phyloP scores from a whole-genome alignment of 2,797 vertebrate species.

The Lacerta bilineata region DNA sequence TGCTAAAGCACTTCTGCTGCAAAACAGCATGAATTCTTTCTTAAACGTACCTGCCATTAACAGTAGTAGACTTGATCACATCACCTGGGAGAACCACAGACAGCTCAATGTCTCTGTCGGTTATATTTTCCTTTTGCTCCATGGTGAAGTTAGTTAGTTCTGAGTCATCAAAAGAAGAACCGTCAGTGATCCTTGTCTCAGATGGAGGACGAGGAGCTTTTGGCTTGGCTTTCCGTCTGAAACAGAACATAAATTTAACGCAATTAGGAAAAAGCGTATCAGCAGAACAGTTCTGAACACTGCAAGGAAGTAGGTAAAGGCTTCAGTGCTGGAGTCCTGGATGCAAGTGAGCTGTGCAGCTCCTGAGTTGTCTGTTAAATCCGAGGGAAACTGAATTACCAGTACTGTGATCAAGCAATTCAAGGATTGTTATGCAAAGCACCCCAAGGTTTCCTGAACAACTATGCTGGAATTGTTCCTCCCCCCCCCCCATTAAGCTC shows the following conservation, averaged over 20 bases:
- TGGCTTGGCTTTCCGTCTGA: constrained; percentile 91
- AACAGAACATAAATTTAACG: constrained; percentile 58
- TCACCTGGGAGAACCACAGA: constrained; percentile 93
- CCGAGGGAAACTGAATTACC: too few species aligned
- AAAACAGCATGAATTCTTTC: background rate
- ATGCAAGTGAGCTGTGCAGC: background rate
- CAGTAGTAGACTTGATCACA: constrained; percentile 85
- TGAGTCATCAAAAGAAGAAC: constrained; percentile 80
- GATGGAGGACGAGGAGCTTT: constrained; percentile 92
- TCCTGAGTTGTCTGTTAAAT: background rate
- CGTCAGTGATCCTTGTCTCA: constrained; percentile 78
- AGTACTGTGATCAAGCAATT: background rate
- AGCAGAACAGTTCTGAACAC: background rate
- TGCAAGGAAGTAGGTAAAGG: background rate
- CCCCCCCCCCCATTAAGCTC: background rate
- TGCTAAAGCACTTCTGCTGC: background rate
- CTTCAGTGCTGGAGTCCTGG: too few species aligned
- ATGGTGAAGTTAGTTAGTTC: constrained; percentile 80
- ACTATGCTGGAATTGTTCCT: background rate
- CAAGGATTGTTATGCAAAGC: background rate
- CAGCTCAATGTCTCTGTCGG: constrained; percentile 90
- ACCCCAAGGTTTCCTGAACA: background rate
- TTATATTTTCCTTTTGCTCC: constrained; percentile 91
- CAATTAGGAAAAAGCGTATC: constrained; percentile 12
- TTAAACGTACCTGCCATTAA: constrained; percentile 89